Conservation (phyloP, 2,113 vertebrate genomes). For the Xiphorhynchus elegans region DNA sequence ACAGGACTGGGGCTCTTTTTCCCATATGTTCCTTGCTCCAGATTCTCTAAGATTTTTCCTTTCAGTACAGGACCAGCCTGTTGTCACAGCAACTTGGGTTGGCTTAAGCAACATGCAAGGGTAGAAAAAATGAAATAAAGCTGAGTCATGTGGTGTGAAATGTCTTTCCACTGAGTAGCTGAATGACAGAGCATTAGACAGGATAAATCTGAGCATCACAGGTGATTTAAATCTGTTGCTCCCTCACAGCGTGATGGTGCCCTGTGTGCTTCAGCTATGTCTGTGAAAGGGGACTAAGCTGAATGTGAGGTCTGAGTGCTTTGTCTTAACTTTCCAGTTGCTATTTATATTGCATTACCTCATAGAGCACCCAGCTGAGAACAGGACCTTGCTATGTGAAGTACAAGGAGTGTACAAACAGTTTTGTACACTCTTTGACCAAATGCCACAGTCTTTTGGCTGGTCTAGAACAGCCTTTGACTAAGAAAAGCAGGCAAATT, state of each 20-base stretch:
- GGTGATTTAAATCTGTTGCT: not conserved
- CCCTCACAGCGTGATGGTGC: not conserved
- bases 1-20: not conserved
- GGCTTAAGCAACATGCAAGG: not conserved
- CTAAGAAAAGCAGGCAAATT: not conserved
- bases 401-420: not conserved
- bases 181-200: not conserved
- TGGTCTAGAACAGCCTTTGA: not conserved
- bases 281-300: not conserved
- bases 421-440: not conserved
- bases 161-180: not conserved
- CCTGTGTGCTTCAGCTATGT: not conserved
- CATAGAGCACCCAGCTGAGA: not conserved
- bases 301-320: not conserved
- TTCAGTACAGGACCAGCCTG: not conserved
- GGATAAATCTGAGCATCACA: not conserved
- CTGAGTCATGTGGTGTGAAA: not conserved
- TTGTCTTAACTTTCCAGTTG: not conserved
- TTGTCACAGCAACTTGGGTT: not conserved
- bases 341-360: not conserved
- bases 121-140: not conserved
- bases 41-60: not conserved
- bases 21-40: not conserved
- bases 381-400: not conserved
- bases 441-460: not conserved